phyloP scores from a whole-genome alignment of 2,888 invertebrate species.

The Anticlea derivata region DNA sequence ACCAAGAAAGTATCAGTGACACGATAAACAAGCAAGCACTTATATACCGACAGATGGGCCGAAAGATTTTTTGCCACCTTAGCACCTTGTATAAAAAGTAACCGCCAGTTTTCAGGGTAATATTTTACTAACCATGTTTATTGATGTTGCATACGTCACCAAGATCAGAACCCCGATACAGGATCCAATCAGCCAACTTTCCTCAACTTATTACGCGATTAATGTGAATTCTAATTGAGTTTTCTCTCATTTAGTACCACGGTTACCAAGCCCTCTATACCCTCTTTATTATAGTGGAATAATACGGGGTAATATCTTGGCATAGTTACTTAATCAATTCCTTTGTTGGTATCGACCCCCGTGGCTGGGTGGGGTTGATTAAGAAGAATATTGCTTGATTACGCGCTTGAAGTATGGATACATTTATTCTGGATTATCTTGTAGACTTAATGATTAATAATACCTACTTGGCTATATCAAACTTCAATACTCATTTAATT shows the following conservation, averaged over 20 bases:
- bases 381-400: conserved; percentile 84
- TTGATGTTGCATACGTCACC: background rate
- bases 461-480: background rate
- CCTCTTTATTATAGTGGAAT: conserved; percentile 78
- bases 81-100: no score
- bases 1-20: no score
- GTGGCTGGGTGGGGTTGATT: conserved; percentile 80
- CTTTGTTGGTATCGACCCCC: conserved; percentile 82
- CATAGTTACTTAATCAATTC: conserved; percentile 84
- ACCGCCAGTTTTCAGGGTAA: no score
- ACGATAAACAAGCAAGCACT: no score
- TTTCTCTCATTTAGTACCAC: conserved; percentile 82
- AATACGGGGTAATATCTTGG: conserved; percentile 82
- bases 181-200: conserved; percentile 66
- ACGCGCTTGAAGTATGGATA: conserved; percentile 72
- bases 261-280: conserved; percentile 73
- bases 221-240: conserved; percentile 83
- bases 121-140: no score
- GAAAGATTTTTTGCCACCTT: no score
- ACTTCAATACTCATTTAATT: no score
- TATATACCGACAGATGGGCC: no score
- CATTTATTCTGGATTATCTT: conserved; percentile 46
- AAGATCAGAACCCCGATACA: conserved; percentile 16
- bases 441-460: conserved; percentile 11
- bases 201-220: conserved; percentile 75